phyloP scores from a whole-genome alignment of 1,140 invertebrate genomes.

The Macrobrachium nipponense region DNA sequence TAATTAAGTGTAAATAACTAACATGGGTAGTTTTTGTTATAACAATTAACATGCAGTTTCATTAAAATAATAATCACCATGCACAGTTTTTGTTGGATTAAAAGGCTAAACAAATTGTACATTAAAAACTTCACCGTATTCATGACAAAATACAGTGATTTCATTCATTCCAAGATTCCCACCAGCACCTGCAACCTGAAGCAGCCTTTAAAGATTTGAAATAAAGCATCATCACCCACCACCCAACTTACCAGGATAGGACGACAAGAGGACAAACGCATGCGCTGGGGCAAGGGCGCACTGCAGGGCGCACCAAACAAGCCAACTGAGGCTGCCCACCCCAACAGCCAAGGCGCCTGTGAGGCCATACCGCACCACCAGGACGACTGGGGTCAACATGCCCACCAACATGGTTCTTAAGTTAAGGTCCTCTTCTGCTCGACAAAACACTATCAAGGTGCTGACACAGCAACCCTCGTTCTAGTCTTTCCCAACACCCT shows the following conservation, averaged over 20 bases:
- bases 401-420: conserved; percentile 21
- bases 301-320: conserved; percentile 49
- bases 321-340: conserved; percentile 40
- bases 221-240: background rate
- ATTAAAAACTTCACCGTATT: no score
- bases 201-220: no score
- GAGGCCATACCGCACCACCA: conserved; percentile 30
- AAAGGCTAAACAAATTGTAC: no score
- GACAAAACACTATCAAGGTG: background rate
- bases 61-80: no score
- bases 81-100: no score
- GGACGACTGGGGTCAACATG: conserved; percentile 23
- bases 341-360: conserved; percentile 41
- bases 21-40: no score
- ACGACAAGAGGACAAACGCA: conserved; percentile 61
- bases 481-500: no score
- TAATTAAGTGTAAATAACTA: no score
- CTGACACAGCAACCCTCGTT: no score
- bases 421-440: no score
- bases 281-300: conserved; percentile 57
- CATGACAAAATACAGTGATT: no score
- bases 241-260: conserved; percentile 57
- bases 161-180: background rate
- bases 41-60: no score
- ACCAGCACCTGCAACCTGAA: background rate